Base-by-base conservation (phyloP, 2,113 vertebrate genomes). In the Albula glossodonta region DNA sequence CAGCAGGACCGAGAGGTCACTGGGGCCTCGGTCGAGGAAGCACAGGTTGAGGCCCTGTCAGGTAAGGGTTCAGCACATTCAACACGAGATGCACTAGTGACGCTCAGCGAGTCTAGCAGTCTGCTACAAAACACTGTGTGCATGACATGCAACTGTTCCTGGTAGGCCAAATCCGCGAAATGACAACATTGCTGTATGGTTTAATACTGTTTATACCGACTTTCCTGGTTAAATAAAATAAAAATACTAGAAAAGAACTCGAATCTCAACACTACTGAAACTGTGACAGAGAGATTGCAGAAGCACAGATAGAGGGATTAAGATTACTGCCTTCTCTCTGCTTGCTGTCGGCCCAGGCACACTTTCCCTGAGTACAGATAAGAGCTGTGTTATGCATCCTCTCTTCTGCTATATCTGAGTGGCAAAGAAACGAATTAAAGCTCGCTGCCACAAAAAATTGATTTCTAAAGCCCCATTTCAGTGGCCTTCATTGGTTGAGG, bases 1-100 rank as follows among this genome's bases (percentile, higher is more conserved):
- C 63, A 53, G 57, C 80, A 8, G 80, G 85, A 82, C 79, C 13
- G 25, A 41, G 80, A 78, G n/a, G 63, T 56, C 51, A 57, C 81
- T 52, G 11, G 70, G 51, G 83, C 86, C 87, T 70, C 79, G 56
- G 53, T 57, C 51, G 66, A 78, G 25, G 85, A 86, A 53, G 74
- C 86, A 11, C 88, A 84, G 48, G 86, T 84, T 78, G 77, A 85
- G 60, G 87, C 86, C 87, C 89, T 82, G 50, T 86, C 90, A 87
- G 88, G 90, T 91, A 81, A 41, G 31, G 31, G 31, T 41, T 41
- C 31, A 41, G 31, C 31, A 41, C 31, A 41, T 41, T 41, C 31
- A 41, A 41, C 31, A 41, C 31, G 31, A 41, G 31, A 41, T 41
- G 31, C 31, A 41, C 31, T 41, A 41, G 31, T 41, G 31, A 41